Percentiles rank a stretch among this genome's conserved stretches.
Conservation (phyloP, 1,140 invertebrate species). For the Ephestia elutella region DNA sequence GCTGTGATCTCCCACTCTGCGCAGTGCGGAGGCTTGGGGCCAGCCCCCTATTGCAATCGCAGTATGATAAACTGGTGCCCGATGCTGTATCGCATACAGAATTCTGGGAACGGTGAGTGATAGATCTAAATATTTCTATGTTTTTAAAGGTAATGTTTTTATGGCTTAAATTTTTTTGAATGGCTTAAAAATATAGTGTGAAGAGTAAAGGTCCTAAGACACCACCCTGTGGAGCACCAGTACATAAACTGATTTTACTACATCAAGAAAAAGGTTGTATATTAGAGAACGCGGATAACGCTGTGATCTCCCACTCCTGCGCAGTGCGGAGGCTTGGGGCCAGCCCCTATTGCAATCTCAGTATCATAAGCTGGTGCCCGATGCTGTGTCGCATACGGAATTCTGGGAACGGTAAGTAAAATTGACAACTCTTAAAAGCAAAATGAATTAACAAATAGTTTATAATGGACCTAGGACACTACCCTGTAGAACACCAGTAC, state of each 20-base stretch:
- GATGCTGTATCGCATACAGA: slow-evolving; percentile 71
- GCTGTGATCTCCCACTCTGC: too few species aligned
- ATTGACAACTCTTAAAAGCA: too few species aligned
- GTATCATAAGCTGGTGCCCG: slow-evolving; percentile 74
- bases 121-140: not conserved
- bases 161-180: too few species aligned
- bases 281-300: slow-evolving; percentile 31
- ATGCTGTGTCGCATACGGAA: slow-evolving; percentile 69
- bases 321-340: slow-evolving; percentile 63
- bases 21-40: slow-evolving; percentile 63
- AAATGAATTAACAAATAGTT: too few species aligned
- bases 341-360: slow-evolving; percentile 67
- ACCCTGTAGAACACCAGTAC: too few species aligned
- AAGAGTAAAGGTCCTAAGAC: too few species aligned
- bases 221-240: slow-evolving; percentile 68
- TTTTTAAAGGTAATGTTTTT: too few species aligned
- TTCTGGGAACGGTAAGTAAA: too few species aligned
- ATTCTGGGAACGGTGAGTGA: slow-evolving; percentile 76
- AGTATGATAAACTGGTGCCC: slow-evolving; percentile 74
- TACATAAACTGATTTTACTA: slow-evolving; percentile 57
- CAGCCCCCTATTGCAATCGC: slow-evolving; percentile 65
- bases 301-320: slow-evolving; percentile 30
- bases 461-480: too few species aligned
- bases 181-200: too few species aligned
- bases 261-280: slow-evolving; percentile 51